Percentiles rank a stretch among this genome's conserved stretches.
phyloP scores from a whole-genome alignment of 2,113 vertebrate genomes.

The Myodes glareolus region DNA sequence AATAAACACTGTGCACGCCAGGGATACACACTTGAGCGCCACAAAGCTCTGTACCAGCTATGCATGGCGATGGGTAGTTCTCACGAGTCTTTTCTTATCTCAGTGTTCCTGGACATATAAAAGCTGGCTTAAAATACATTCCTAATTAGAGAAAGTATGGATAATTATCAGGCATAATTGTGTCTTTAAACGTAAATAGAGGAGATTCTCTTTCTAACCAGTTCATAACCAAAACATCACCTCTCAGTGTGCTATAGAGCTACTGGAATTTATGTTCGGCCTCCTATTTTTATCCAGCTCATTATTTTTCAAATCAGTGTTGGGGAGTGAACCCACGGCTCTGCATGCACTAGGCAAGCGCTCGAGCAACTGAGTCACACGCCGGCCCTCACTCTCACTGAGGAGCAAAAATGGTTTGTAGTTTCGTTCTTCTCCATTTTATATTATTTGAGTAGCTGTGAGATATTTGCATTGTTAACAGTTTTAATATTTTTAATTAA shows the following conservation, averaged over 20 bases:
- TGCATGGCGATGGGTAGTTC: not conserved
- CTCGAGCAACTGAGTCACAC: not conserved
- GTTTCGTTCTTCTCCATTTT: not conserved
- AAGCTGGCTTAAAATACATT: not conserved
- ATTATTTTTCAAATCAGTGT: not conserved
- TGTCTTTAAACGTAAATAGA: constrained; percentile 43
- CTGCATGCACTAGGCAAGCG: not conserved
- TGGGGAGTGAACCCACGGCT: not conserved
- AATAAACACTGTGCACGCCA: not conserved
- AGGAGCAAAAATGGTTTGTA: constrained; percentile 17
- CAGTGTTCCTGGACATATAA: not conserved
- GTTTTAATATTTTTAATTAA: constrained; percentile 25
- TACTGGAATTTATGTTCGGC: not conserved
- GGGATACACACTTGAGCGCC: not conserved
- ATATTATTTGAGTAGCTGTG: not conserved
- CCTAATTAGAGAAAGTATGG: not conserved
- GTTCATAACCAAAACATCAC: constrained; percentile 10
- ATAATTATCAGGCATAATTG: not conserved
- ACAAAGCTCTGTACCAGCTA: not conserved
- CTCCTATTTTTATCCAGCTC: constrained; percentile 7
- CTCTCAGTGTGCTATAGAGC: not conserved
- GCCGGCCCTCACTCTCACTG: not conserved
- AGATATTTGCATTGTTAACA: constrained; percentile 17
- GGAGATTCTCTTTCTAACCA: not conserved
- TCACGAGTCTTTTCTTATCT: not conserved